phyloP scores from a whole-genome alignment of 1,140 invertebrate genomes.

The Sweltsa coloradensis region DNA sequence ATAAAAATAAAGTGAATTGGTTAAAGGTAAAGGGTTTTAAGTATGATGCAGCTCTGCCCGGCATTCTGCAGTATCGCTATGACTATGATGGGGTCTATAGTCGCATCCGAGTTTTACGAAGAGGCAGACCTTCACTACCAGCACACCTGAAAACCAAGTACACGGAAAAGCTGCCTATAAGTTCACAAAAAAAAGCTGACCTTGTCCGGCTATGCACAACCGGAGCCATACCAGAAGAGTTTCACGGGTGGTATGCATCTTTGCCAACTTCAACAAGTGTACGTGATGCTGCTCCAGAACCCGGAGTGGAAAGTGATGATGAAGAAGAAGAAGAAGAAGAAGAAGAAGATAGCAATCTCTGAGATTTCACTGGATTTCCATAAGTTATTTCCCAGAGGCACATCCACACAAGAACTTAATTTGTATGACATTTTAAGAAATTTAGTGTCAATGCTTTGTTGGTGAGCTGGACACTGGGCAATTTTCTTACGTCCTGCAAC shows the following conservation, averaged over 20 bases:
- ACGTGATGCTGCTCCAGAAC: neutral
- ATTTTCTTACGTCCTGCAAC: too few relatives aligned
- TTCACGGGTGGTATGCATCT: slow-evolving; percentile 1
- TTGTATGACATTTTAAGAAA: too few relatives aligned
- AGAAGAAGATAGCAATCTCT: too few relatives aligned
- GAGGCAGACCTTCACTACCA: slow-evolving; percentile 1
- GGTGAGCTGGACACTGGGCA: too few relatives aligned
- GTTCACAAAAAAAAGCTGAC: neutral
- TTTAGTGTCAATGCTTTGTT: too few relatives aligned
- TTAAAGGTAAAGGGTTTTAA: neutral
- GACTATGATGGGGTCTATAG: neutral
- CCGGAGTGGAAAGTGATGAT: too few relatives aligned
- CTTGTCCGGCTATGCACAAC: neutral
- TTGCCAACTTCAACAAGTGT: neutral
- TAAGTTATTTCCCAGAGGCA: too few relatives aligned
- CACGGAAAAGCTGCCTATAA: neutral
- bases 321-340: too few relatives aligned
- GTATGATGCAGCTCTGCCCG: neutral
- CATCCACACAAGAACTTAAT: too few relatives aligned
- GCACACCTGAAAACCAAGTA: neutral
- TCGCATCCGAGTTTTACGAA: neutral
- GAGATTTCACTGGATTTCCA: too few relatives aligned
- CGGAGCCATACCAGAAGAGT: slow-evolving; percentile 2
- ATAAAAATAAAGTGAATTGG: neutral
- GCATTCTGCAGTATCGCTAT: neutral